Conservation (phyloP, 2,113 vertebrate genomes). For the Chascanopsetta lugubris region DNA sequence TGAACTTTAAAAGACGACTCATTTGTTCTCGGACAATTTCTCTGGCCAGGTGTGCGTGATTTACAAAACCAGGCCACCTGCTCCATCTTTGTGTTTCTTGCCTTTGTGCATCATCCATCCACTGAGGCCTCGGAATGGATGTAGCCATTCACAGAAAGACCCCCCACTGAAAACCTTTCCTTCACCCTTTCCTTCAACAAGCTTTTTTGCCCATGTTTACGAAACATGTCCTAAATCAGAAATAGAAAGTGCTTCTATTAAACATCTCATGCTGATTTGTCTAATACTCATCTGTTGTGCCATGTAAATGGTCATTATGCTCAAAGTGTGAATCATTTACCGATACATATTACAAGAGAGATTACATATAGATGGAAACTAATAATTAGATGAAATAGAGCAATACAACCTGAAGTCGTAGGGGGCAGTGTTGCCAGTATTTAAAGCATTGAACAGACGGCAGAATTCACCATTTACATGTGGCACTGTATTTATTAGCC, state of each 20-base stretch:
- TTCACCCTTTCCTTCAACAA: too few species aligned
- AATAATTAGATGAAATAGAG: too few species aligned
- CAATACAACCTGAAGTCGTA: too few species aligned
- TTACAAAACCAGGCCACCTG: neutral
- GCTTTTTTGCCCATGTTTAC: neutral
- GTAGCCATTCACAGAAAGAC: too few species aligned
- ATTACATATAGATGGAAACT: too few species aligned
- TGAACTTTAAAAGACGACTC: neutral
- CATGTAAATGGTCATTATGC: conserved; percentile 12
- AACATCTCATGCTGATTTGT: neutral
- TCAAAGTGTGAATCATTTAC: neutral
- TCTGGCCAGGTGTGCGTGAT: neutral
- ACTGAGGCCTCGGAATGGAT: neutral
- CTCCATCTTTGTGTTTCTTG: too few species aligned
- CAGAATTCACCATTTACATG: too few species aligned
- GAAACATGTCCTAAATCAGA: neutral
- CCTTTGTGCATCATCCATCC: neutral
- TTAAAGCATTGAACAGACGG: too few species aligned
- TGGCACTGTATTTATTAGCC: too few species aligned
- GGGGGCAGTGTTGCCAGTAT: too few species aligned
- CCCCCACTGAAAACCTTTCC: too few species aligned
- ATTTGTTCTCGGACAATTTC: neutral
- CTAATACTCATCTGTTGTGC: conserved; percentile 17
- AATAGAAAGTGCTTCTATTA: neutral
- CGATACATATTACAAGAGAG: too few species aligned